These are phyloP conservation scores for Orcinus orca DNA, from an alignment of 2,113 vertebrate genomes.

Conservation along the genomic window DNA sequence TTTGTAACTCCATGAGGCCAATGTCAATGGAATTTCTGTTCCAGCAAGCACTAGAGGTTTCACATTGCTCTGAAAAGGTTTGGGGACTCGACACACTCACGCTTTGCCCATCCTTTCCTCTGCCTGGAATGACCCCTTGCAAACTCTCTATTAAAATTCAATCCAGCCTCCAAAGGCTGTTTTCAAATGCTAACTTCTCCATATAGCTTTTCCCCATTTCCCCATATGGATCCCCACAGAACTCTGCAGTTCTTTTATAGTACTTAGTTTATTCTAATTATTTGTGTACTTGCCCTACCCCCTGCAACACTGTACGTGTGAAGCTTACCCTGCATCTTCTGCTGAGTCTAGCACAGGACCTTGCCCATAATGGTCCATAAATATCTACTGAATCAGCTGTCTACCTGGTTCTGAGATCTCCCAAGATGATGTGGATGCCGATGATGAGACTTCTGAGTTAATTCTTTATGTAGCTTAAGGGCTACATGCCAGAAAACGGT, in stretches of 20 bases:
- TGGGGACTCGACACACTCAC: neutral
- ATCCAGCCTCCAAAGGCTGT: neutral
- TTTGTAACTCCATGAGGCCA: neutral
- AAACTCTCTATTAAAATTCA: neutral
- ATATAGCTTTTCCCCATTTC: neutral
- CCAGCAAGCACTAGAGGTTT: neutral
- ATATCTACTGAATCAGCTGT: neutral
- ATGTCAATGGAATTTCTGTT: neutral
- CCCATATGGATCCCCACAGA: neutral
- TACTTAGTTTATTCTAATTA: neutral
- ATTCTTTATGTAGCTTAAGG: neutral
- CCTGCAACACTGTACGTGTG: neutral
- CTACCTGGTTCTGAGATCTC: neutral
- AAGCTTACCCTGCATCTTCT: neutral
- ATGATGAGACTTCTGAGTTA: neutral
- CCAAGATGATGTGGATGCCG: neutral
- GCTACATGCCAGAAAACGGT: neutral
- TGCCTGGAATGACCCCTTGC: neutral
- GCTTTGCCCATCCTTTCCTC: neutral
- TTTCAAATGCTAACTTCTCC: neutral
- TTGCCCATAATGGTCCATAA: neutral
- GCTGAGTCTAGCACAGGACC: neutral
- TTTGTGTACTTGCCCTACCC: neutral
- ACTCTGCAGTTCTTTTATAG: neutral
- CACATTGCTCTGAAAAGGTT: neutral